phyloP scores from a whole-genome alignment of 1,140 invertebrate genomes.

The Notospermus geniculatus region DNA sequence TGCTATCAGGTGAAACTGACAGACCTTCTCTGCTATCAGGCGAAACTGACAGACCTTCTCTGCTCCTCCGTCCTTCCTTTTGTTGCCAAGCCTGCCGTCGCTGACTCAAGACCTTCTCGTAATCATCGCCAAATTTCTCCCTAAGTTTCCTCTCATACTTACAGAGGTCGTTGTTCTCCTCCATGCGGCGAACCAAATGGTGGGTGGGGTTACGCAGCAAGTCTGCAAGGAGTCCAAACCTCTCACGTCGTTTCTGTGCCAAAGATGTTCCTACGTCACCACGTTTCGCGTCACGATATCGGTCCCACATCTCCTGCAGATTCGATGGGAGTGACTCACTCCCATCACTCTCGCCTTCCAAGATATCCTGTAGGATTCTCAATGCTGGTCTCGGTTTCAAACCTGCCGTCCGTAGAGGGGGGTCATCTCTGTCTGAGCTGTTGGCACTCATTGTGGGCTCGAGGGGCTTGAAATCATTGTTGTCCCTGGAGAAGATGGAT shows the following conservation, averaged over 20 bases:
- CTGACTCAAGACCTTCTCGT: conserved; percentile 34
- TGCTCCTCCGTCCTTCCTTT: conserved; percentile 16
- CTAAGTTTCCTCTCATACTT: background rate
- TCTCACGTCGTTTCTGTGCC: conserved; percentile 30
- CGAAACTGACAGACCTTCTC: background rate
- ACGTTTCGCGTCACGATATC: conserved; percentile 36
- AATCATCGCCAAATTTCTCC: conserved; percentile 17
- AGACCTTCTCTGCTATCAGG: conserved; percentile 1
- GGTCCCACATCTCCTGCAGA: conserved; percentile 41
- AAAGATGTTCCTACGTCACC: conserved; percentile 11
- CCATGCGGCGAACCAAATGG: conserved; percentile 4
- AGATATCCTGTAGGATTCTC: conserved; percentile 28
- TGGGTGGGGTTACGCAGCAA: conserved; percentile 22
- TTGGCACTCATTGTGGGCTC: too few relatives aligned
- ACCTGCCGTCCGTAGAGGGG: background rate
- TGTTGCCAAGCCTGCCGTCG: conserved; percentile 16
- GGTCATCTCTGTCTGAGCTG: too few relatives aligned
- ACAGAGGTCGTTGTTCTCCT: background rate
- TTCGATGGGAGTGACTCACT: conserved; percentile 25
- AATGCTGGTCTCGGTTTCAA: background rate
- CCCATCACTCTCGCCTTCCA: conserved; percentile 29
- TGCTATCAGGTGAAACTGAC: too few relatives aligned
- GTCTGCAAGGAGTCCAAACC: conserved; percentile 33
- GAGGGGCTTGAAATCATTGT: too few relatives aligned
- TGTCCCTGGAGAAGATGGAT: too few relatives aligned